Base-by-base conservation (phyloP, 2,888 invertebrate species). In the Drosophila rubida region DNA sequence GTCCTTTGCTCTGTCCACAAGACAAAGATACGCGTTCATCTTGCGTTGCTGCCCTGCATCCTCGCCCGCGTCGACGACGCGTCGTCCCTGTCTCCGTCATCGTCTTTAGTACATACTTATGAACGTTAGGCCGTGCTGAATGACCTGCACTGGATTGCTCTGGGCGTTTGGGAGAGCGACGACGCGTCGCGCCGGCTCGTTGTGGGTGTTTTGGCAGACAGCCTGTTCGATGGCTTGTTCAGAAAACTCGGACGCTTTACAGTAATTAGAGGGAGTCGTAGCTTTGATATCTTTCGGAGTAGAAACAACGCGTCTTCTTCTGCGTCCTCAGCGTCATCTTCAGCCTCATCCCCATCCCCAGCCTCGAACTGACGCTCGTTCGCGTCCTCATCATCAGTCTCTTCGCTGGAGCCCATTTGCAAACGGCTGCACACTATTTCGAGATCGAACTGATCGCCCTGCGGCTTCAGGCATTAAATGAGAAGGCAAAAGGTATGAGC, bases 361-460 rank as follows among this genome's bases (percentile, higher is more conserved):
- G 8, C 75, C 64, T 69, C 69, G 50, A 61, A 49, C 44, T 53
- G 30, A 13, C 9, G 14, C 7, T 27, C 30, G 27, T 53, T n/a
- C 39, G 46, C 46, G 46, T 46, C 46, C 23, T 39, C 46, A 19
- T 61, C 78, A 67, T 73, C 73, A 62, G 65, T 68, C 54, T 54
- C 32, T 53, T 58, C 42, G 55, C 35, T 54, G 69, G n/a, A 65
- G 57, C 72, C 62, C 80, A 86, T 80, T 79, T 86, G 71, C 71
- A 80, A 79, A 78, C 87, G 82, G 87, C 80, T 79, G 81, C 85
- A 88, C 73, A 78, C 76, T 75, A 78, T 88, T 76, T 76, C 73
- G 73, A 86, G 89, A 91, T 90, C 83, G 89, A 89, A 89, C 90
- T 81, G 89, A 91, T 90, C 87, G 87, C 90, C 90, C 85, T 70